Conservation (phyloP, 1,140 invertebrate species). For the Caerostris extrusa region DNA sequence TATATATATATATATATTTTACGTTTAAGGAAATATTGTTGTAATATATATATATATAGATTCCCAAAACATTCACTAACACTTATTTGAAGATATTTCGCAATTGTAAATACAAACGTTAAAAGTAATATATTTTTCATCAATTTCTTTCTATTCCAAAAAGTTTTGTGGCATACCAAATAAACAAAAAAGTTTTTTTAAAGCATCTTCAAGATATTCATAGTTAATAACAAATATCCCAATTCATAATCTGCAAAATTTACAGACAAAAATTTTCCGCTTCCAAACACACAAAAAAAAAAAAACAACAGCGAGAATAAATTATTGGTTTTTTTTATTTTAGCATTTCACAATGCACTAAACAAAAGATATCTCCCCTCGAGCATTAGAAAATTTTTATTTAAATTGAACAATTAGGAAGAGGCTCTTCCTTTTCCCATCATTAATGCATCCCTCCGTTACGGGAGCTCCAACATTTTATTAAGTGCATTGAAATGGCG, state of each 20-base stretch:
- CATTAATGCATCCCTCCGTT: not conserved
- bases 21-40: too few relatives aligned
- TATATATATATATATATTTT: too few relatives aligned
- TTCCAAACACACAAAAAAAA: not conserved
- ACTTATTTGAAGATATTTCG: too few relatives aligned
- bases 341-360: not conserved
- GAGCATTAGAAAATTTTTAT: not conserved
- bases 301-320: not conserved
- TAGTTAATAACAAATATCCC: not conserved
- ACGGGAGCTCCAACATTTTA: not conserved
- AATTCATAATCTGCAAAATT: not conserved
- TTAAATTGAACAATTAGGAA: conserved; percentile 8
- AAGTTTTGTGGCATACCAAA: not conserved
- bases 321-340: not conserved
- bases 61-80: too few relatives aligned
- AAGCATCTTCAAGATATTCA: not conserved
- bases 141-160: too few relatives aligned
- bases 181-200: not conserved
- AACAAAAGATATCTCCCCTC: not conserved
- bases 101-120: too few relatives aligned
- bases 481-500: conserved; percentile 22
- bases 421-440: not conserved
- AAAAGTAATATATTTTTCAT: too few relatives aligned
- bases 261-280: not conserved
- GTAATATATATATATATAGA: too few relatives aligned